These are phyloP conservation scores for Pagetopsis macropterus DNA, from an alignment of 2,797 vertebrate species.

Conservation along the genomic window DNA sequence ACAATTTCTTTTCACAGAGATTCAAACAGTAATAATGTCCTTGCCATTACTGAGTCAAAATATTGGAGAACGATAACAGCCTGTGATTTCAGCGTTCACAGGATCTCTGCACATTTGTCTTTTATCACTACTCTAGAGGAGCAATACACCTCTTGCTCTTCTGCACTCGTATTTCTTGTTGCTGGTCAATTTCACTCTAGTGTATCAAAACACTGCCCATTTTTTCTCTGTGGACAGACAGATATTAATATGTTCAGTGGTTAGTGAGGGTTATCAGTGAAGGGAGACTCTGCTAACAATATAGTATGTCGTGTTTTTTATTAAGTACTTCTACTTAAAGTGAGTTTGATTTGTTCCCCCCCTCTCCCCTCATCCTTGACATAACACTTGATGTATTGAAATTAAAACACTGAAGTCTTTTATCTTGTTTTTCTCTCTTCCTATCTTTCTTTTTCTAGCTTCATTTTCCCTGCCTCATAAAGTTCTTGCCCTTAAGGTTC, in stretches of 20 bases:
- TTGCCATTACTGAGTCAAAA: slow-evolving; percentile 45
- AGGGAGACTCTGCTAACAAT: slow-evolving; percentile 11
- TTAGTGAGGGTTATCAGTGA: not conserved
- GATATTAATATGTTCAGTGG: slow-evolving; percentile 42
- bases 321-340: slow-evolving; percentile 41
- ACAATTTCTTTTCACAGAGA: slow-evolving; percentile 31
- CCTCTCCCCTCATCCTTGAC: slow-evolving; percentile 9
- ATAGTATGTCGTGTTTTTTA: slow-evolving; percentile 31
- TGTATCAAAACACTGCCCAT: slow-evolving; percentile 22
- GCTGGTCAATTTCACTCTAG: slow-evolving; percentile 39
- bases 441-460: slow-evolving; percentile 11
- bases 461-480: slow-evolving; percentile 52
- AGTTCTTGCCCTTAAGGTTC: slow-evolving; percentile 40
- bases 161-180: slow-evolving; percentile 29
- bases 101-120: slow-evolving; percentile 24
- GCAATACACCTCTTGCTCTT: slow-evolving; percentile 32
- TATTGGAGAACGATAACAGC: slow-evolving; percentile 33
- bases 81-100: slow-evolving; percentile 37
- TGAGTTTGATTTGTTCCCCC: slow-evolving; percentile 47
- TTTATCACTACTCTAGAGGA: slow-evolving; percentile 42
- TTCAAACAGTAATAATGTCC: slow-evolving; percentile 50
- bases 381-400: slow-evolving; percentile 27
- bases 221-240: slow-evolving; percentile 7
- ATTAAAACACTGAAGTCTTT: slow-evolving; percentile 31
- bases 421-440: not conserved